phyloP scores from a whole-genome alignment of 1,140 invertebrate species.

The Daktulosphaira vitifoliae region DNA sequence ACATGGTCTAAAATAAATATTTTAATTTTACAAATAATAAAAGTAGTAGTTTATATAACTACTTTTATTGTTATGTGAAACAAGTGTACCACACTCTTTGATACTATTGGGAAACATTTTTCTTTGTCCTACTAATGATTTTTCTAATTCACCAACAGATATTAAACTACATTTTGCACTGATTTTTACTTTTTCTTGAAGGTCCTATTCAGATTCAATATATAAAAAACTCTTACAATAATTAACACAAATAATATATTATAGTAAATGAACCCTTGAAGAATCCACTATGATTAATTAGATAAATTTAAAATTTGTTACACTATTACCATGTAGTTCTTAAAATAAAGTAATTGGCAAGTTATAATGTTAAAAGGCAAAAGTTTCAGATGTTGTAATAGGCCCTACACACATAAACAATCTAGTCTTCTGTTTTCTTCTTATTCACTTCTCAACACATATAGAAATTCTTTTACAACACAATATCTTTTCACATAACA shows the following conservation, averaged over 20 bases:
- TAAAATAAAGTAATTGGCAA: too few relatives aligned
- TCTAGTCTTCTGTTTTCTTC: too few relatives aligned
- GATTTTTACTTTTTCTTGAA: slow-evolving; percentile 51
- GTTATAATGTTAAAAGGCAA: too few relatives aligned
- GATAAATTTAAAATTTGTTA: too few relatives aligned
- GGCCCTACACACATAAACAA: too few relatives aligned
- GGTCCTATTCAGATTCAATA: slow-evolving; percentile 47
- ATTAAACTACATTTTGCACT: slow-evolving; percentile 61
- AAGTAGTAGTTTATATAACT: slow-evolving; percentile 37
- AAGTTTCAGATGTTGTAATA: too few relatives aligned
- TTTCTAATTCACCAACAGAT: slow-evolving; percentile 59
- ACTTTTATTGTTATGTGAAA: slow-evolving; percentile 84
- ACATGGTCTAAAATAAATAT: slow-evolving; percentile 52
- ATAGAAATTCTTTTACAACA: too few relatives aligned
- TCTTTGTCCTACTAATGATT: slow-evolving; percentile 59
- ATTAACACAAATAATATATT: slow-evolving; percentile 9
- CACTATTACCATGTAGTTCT: too few relatives aligned
- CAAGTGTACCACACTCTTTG: slow-evolving; percentile 84
- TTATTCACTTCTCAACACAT: too few relatives aligned
- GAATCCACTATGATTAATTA: too few relatives aligned
- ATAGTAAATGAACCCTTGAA: too few relatives aligned
- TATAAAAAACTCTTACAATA: not conserved
- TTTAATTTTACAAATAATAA: not conserved
- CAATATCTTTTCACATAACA: too few relatives aligned
- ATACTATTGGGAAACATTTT: slow-evolving; percentile 85